These are phyloP conservation scores for Balaenoptera acutorostrata DNA, from an alignment of 2,113 vertebrate species.

Conservation along the genomic window DNA sequence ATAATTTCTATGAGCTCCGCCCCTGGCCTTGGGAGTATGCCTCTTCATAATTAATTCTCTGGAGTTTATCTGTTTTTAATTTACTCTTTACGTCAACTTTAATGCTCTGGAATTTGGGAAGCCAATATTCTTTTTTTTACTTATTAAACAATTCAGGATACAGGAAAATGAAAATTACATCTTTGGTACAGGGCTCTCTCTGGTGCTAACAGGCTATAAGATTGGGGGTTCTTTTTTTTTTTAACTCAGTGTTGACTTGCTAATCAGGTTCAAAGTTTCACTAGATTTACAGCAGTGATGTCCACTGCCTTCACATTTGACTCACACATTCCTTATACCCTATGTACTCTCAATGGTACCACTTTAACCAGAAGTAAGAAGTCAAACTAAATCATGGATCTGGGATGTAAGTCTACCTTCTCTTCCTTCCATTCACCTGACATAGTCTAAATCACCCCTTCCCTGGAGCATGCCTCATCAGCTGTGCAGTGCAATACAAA, in stretches of 20 bases:
- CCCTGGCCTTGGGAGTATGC: neutral
- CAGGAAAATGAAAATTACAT: neutral
- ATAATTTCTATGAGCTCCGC: neutral
- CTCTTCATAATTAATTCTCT: neutral
- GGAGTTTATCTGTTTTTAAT: conserved; percentile 20
- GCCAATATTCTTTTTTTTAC: neutral
- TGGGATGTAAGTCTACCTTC: neutral
- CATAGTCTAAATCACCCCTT: neutral
- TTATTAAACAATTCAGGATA: conserved; percentile 23
- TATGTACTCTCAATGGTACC: neutral
- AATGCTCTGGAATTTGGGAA: neutral
- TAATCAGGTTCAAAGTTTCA: neutral
- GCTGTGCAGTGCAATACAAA: neutral
- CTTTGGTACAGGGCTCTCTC: neutral
- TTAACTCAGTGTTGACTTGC: neutral
- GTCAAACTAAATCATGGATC: neutral
- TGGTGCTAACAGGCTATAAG: neutral
- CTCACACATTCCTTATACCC: neutral
- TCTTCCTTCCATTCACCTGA: neutral
- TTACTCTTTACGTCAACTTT: conserved; percentile 6
- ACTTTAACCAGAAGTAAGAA: neutral
- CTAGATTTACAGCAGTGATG: neutral
- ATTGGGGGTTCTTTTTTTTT: neutral
- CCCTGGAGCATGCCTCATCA: neutral
- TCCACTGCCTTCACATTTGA: neutral